These are phyloP conservation scores for Colistium nudipinnis DNA, from an alignment of 2,113 vertebrate species.

Conservation along the genomic window DNA sequence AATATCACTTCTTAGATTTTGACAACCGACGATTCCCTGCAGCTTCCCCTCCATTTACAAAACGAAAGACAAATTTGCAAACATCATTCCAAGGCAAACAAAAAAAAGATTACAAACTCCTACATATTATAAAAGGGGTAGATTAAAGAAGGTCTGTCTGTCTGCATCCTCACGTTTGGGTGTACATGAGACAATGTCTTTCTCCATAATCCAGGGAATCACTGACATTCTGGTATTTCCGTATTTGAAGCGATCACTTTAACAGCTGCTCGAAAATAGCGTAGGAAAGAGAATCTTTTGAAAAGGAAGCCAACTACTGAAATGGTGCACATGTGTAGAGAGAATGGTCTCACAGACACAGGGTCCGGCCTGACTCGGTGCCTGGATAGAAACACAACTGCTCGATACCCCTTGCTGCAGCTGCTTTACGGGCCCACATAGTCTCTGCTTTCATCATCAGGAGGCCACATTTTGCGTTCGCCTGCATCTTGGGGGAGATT, in stretches of 20 bases:
- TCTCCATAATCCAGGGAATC: slow-evolving; percentile 64
- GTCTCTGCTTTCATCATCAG: slow-evolving; percentile 69
- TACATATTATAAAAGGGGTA: slow-evolving; percentile 68
- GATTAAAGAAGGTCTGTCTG: slow-evolving; percentile 34
- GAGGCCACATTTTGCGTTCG: slow-evolving; percentile 45
- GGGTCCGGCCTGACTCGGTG: slow-evolving; percentile 34
- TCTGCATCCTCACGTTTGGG: slow-evolving; percentile 49
- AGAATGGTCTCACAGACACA: slow-evolving; percentile 39
- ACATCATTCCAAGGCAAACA: slow-evolving; percentile 68
- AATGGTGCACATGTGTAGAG: slow-evolving; percentile 64
- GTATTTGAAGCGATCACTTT: slow-evolving; percentile 63
- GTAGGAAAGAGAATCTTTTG: slow-evolving; percentile 65
- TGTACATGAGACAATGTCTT: slow-evolving; percentile 59
- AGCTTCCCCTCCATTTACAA: slow-evolving; percentile 60
- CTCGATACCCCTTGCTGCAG: slow-evolving; percentile 53
- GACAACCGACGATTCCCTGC: slow-evolving; percentile 78
- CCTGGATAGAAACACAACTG: slow-evolving; percentile 55
- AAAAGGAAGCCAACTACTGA: slow-evolving; percentile 63
- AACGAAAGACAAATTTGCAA: slow-evolving; percentile 65
- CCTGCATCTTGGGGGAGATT: slow-evolving; percentile 29
- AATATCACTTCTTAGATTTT: slow-evolving; percentile 84
- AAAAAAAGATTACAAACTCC: slow-evolving; percentile 72
- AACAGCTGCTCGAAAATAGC: slow-evolving; percentile 70
- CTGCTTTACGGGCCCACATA: slow-evolving; percentile 52
- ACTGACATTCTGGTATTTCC: slow-evolving; percentile 70